Evolutionary conservation across 2,113 vertebrate species (phyloP), one percentile per base, ranked within the genome.

Genomic region (Heterochromis multidens): DNA sequence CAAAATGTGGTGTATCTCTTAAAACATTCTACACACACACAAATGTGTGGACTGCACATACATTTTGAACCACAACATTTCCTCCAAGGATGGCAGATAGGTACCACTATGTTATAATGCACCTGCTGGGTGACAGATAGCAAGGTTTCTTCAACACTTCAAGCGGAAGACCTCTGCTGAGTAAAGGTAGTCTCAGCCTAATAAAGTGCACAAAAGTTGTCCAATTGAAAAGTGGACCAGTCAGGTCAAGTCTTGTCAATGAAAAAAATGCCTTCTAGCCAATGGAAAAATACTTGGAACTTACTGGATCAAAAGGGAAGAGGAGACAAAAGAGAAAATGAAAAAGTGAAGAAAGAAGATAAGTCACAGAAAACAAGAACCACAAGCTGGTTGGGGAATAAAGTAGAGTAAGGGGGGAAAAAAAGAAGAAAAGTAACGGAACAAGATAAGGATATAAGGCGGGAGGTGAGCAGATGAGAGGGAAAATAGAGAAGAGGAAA

Each of bases 251-350:
- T 49, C 40, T 79, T 82, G 83, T 89, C 81, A 76, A 84, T 81
- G 81, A 76, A 59, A 81, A 91, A 88, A 74, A 74, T 29, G 57
- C 16, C 77, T 59, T 74, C 27, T 7, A 29, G 56, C 10, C 56
- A 40, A 2, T 46, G 37, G 27, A 84, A 83, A 62, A 84, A 33
- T 67, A 65, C 27, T 77, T 74, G 52, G n/a, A 81, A 87, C 33
- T 76, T 13, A 31, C 37, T 17, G 76, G 81, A 92, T 88, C 79
- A 89, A 89, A 93, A 79, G 3, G 17, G 29, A 74, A 88, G 27
- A 81, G 70, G n/a, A 65, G 33, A 84, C 12, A 56, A 13, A 52
- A 35, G 54, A 27, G 23, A 72, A 54, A 59, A 5, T 29, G 3
- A 27, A 19, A 54, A 17, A 5, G 21, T 29, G 13, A 54, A 11